phyloP scores from a whole-genome alignment of 2,113 vertebrate species.

The Gasterosteus aculeatus region DNA sequence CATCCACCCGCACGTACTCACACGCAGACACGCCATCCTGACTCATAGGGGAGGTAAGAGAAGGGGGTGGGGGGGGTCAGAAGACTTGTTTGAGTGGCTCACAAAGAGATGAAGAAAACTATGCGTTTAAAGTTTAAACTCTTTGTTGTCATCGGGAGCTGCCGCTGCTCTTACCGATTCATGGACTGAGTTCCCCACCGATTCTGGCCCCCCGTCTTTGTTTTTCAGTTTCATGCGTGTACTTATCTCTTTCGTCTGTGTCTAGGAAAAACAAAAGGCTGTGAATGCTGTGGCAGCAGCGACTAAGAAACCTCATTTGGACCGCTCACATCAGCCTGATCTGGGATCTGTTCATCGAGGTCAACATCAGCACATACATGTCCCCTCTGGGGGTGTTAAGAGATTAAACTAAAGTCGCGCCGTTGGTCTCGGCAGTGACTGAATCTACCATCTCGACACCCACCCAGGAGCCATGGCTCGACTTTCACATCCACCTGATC shows the following conservation, averaged over 20 bases:
- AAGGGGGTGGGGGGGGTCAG: slow-evolving; percentile 37
- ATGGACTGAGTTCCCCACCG: not conserved
- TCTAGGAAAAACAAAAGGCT: not conserved
- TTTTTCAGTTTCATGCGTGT: not conserved
- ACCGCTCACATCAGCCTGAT: not conserved
- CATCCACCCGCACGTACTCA: slow-evolving; percentile 35
- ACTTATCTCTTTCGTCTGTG: not conserved
- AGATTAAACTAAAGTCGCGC: not conserved
- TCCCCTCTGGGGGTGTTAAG: not conserved
- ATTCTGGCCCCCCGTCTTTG: not conserved
- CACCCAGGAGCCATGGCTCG: slow-evolving; percentile 1
- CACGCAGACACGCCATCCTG: slow-evolving; percentile 41
- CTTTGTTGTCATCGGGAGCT: not conserved
- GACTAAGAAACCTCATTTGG: not conserved
- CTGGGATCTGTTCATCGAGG: not conserved
- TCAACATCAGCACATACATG: not conserved
- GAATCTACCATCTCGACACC: slow-evolving; percentile 18
- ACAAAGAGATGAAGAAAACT: slow-evolving; percentile 17
- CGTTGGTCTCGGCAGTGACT: too few species aligned
- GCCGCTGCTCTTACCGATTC: not conserved
- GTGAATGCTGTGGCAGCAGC: not conserved
- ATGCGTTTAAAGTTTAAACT: not conserved
- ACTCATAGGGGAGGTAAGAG: slow-evolving; percentile 35
- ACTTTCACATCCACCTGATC: slow-evolving; percentile 28
- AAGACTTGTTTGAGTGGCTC: slow-evolving; percentile 59